These are phyloP conservation scores for Fundulus diaphanus DNA, from an alignment of 2,797 vertebrate genomes.

Conservation along the genomic window DNA sequence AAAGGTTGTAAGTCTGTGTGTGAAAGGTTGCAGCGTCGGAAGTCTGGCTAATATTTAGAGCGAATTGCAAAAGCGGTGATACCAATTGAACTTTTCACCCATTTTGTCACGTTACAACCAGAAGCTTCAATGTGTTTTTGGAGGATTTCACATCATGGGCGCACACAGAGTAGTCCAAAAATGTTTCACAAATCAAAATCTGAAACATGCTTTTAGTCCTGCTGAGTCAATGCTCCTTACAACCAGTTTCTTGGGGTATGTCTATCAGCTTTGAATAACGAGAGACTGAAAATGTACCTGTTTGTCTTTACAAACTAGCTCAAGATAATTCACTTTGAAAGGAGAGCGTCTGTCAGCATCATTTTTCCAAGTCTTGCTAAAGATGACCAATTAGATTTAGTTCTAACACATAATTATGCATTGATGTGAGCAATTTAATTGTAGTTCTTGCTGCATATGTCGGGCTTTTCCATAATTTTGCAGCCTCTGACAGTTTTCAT, in stretches of 20 bases:
- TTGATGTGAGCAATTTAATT: background rate
- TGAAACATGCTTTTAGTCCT: background rate
- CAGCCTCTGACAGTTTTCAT: background rate
- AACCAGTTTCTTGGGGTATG: background rate
- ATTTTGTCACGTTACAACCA: background rate
- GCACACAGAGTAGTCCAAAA: background rate
- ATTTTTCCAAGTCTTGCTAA: background rate
- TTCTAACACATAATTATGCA: background rate
- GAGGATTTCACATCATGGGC: too few relatives aligned
- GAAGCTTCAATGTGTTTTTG: background rate
- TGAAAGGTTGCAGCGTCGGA: constrained; percentile 14
- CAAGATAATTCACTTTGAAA: background rate
- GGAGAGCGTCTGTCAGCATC: background rate
- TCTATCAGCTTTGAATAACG: background rate
- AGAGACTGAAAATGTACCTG: background rate
- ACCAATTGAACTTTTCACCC: background rate
- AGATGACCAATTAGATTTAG: background rate
- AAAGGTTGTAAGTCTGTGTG: constrained; percentile 7
- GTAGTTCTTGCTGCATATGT: background rate
- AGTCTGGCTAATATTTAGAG: background rate
- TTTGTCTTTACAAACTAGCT: background rate
- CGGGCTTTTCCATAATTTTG: background rate
- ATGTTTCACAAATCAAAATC: background rate
- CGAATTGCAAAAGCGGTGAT: background rate
- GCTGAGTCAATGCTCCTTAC: background rate